Conservation (phyloP, 2,113 vertebrate genomes). For the Paralichthys olivaceus region DNA sequence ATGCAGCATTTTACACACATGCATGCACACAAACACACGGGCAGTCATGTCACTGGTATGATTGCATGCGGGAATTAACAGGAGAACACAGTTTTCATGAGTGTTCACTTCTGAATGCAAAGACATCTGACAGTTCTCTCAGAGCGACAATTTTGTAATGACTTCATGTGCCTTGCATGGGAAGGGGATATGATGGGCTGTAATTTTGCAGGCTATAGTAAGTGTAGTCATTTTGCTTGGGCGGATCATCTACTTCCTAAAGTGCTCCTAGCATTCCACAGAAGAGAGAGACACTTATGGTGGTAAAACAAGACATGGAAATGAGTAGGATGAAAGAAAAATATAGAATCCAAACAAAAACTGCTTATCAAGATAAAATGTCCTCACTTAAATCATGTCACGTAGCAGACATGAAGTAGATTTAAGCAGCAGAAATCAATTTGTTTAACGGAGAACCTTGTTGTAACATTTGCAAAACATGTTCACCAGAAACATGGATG, state of each 20-base stretch:
- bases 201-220: constrained; percentile 40
- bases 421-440: background rate
- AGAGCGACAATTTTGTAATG: constrained; percentile 5
- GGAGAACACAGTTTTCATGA: constrained; percentile 8
- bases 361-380: background rate
- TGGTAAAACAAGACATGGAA: constrained; percentile 2
- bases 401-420: background rate
- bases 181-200: constrained; percentile 20
- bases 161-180: constrained; percentile 16
- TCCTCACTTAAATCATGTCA: background rate
- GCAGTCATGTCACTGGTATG: constrained; percentile 25
- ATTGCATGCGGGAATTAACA: constrained; percentile 22
- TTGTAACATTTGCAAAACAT: background rate
- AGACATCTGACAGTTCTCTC: constrained; percentile 11
- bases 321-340: background rate
- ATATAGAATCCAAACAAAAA: background rate
- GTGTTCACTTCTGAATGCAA: background rate
- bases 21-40: constrained; percentile 59
- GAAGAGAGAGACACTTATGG: background rate
- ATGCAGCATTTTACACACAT: constrained; percentile 52
- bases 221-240: constrained; percentile 25
- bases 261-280: constrained; percentile 42
- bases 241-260: constrained; percentile 23
- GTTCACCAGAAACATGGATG: background rate
- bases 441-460: background rate